Evolutionary conservation across 2,888 invertebrate species (phyloP), one percentile per base, ranked within the genome.

Genomic region (Platycheirus rosarum): DNA sequence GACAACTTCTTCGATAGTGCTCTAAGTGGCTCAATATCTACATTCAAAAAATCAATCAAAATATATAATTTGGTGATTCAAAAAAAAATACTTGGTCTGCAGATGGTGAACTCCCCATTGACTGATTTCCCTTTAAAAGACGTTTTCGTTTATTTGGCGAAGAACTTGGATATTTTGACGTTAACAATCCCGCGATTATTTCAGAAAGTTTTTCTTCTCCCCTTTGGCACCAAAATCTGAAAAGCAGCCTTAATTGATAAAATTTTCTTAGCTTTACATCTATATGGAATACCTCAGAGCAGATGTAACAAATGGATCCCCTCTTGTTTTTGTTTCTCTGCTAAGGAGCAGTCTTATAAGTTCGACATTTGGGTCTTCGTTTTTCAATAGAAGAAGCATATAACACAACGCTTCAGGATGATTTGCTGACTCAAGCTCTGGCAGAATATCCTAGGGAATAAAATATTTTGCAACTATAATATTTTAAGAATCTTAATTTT

Each of bases 361-460:
- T 88, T 97, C 97, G 84, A 95, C 93, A 16, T 95, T 95, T 16
- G 98, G 98, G 88, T 95, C 95, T 90, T 97, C 97, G 91, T 96
- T 96, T 90, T 97, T 97, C 85, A 99, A 92, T 93, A 97, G 94
- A 85, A 98, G 92, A 86, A 98, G 92, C 86, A 99, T 95, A 82
- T 96, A 95, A 35, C 97, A 96, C 26, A 98, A 91, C 0, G 98
- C 98, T 92, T 99, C 98, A 0, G 98, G 94, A 89, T 99, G 97
- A 86, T 94, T 95, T 88, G 94, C 93, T 89, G 94, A 94, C 87
- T 96, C 95, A 78, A 97, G 91, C 87, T 96, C 96, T 14, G 93
- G 93, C 86, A 93, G 92, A 84, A 93, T 92, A 85, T 90, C 90
- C 91, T 87, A 49, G 5, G 26, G 70, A 32, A 51, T 44, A 44